Evolutionary conservation across 2,888 invertebrate species (phyloP).

Genomic region (Dynastes grantii): DNA sequence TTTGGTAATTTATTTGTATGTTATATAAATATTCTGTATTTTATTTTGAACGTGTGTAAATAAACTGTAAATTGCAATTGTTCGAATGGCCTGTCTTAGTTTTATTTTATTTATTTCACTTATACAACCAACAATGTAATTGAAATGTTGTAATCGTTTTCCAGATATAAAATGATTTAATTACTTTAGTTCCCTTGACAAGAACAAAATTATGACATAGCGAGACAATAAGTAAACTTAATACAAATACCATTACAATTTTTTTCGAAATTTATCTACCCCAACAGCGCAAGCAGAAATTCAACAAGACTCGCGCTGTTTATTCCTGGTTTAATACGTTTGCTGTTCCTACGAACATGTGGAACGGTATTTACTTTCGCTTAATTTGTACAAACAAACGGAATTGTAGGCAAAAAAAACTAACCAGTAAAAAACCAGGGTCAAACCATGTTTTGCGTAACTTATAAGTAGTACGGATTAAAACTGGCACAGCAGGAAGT

Average conservation of each 20-base stretch:
- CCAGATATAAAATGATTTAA: no score
- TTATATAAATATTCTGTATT: constrained; percentile 20
- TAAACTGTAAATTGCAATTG: constrained; percentile 39
- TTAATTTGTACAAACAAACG: constrained; percentile 22
- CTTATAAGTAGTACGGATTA: background rate
- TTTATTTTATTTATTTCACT: no score
- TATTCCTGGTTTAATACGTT: background rate
- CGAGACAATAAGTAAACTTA: no score
- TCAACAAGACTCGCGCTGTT: background rate
- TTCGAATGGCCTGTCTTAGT: background rate
- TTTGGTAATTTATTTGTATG: constrained; percentile 41
- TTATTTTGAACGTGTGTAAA: constrained; percentile 23
- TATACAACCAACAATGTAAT: no score
- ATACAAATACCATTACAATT: no score
- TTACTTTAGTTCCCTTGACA: no score
- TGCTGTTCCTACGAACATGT: background rate
- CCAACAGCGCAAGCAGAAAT: no score
- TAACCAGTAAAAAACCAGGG: constrained; percentile 34
- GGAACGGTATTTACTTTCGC: constrained; percentile 1
- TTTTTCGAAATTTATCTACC: no score
- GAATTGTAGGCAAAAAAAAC: constrained; percentile 21
- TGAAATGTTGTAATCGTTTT: no score
- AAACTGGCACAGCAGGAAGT: constrained; percentile 42
- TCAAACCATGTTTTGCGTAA: constrained; percentile 27
- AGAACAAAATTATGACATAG: no score